Evolutionary conservation across 2,797 vertebrate genomes (phyloP).

Genomic region (Epinephelus coioides): DNA sequence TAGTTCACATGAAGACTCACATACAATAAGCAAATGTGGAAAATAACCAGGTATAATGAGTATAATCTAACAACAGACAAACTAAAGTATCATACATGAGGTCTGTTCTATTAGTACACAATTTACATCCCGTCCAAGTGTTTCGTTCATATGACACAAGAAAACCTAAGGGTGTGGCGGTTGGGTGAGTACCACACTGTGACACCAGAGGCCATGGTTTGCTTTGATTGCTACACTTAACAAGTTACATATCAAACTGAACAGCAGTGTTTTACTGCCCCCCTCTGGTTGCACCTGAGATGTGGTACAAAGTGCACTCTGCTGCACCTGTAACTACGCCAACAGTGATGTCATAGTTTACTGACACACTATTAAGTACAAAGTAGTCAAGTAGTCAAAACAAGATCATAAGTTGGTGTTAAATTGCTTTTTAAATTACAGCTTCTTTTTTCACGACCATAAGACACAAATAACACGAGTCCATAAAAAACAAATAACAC

Average conservation of each 20-base stretch:
- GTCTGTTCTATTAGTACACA: not conserved
- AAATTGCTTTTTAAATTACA: not conserved
- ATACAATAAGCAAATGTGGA: too few species aligned
- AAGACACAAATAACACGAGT: too few species aligned
- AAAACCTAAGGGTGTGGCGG: not conserved
- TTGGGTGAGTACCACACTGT: not conserved
- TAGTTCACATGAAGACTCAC: too few species aligned
- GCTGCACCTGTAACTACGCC: not conserved
- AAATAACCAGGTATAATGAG: not conserved
- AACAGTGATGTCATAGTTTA: not conserved
- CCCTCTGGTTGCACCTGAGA: not conserved
- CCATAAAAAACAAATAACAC: too few species aligned
- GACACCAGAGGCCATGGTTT: not conserved
- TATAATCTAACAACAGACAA: not conserved
- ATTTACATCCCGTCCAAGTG: not conserved
- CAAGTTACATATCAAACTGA: not conserved
- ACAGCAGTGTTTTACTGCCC: not conserved
- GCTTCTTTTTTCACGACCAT: not conserved
- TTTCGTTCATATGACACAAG: not conserved
- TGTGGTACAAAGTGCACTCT: not conserved
- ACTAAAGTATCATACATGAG: too few species aligned
- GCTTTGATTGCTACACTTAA: too few species aligned
- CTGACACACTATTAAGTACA: too few species aligned
- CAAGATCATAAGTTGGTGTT: not conserved
- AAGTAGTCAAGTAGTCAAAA: not conserved